Evolutionary conservation across 2,113 vertebrate genomes (phyloP), one percentile per base, ranked within the genome.

Genomic region (Dipodomys stephensi): DNA sequence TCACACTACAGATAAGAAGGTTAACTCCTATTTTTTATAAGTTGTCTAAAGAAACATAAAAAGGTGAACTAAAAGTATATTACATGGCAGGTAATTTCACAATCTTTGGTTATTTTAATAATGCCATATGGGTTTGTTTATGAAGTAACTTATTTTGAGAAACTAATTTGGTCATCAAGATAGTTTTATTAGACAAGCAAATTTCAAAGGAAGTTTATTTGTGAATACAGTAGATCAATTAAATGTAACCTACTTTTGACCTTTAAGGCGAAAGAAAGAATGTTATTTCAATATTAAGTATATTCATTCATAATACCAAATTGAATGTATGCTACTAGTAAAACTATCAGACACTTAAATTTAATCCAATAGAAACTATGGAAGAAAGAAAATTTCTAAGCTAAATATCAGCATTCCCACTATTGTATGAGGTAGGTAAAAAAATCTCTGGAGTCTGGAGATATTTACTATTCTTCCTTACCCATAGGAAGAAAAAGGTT

Each of bases 101-200:
- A 12, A 12, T n/a, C 7, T 28, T 23, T 35, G 20, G 23, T 13
- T 83, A 78, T 80, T 79, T 89, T 74, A 68, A 69, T 44, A 86
- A 80, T 65, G 7, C 9, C 82, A 15, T 49, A 69, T 8, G 88
- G 30, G 30, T 11, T 78, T 92, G 30, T 76, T 18, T 64, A 8
- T 57, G 69, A 57, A 57, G 73, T 65, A 39, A 76, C 71, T 89
- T 76, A 83, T 83, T 90, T 85, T 85, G 35, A 92, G 62, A 92
- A 8, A 12, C 28, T 49, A 88, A 49, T 60, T 87, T 88, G 85
- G 28, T 46, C 39, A 83, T 77, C 20, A 68, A 78, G 64, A 72
- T 83, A 71, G 20, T 60, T 77, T 87, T 69, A 92, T 44, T 16
- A 67, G 19, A 80, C 74, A 74, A 89, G 25, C 76, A 81, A 67